Evolutionary conservation across 2,797 vertebrate species (phyloP), one percentile per base, ranked within the genome.

Genomic region (Lindbergichthys nudifrons): DNA sequence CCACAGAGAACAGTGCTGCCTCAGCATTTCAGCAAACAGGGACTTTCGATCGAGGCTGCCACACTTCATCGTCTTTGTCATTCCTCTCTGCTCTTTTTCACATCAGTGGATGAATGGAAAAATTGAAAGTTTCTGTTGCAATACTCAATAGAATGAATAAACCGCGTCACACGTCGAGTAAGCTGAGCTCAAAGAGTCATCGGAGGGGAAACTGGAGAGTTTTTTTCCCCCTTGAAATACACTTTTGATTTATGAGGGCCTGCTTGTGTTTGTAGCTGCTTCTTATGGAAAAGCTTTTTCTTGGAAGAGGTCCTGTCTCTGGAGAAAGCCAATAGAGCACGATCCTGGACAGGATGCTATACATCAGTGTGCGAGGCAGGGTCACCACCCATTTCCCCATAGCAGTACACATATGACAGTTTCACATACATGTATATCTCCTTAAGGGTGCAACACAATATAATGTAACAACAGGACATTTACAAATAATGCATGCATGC

Each of bases 11-110:
- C 60, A 71, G 42, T 77, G 87, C 91, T 54, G 79, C 78, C 78
- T 91, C 85, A 90, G 89, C 88, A 81, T 72, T 81, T 75, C 43
- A 5, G 64, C 70, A 50, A 77, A 77, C 51, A 1, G 58, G 39
- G 62, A 70, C 60, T 65, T 80, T 84, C 47, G 68, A 87, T 88
- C 54, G 63, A 70, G 73, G 64, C 83, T 85, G 86, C 81, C 86
- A 82, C 77, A 65, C 70, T 82, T 50, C 75, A 86, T 92, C 77
- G 53, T 83, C 71, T 64, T 65, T 6, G 5, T 75, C 80, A 76
- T 86, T 43, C 21, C 69, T 91, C 78, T 86, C 56, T 39, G 51
- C 50, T 74, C 65, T 65, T 66, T 69, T 65, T 69, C 72, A 65
- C 62, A 66, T 86, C 73, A 46, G 65, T 4, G 45, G 48, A 45